A percentile compares a stretch with the other conserved stretches of the same genome.
Evolutionary conservation across 2,888 invertebrate genomes (phyloP).

Genomic region (Lithosia quadra): DNA sequence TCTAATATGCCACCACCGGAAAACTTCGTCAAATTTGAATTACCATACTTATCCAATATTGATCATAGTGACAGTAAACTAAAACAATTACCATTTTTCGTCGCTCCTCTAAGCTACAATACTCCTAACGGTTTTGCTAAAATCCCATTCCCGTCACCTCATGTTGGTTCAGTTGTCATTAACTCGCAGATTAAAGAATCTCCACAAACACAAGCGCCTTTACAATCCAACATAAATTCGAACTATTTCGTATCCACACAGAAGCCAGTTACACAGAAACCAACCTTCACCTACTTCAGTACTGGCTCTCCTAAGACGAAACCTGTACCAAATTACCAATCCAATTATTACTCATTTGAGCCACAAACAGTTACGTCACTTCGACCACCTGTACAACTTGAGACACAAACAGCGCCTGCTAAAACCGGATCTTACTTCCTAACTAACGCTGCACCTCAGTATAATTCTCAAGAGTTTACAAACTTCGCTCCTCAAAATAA

Average conservation of each 20-base stretch:
- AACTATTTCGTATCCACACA: constrained; percentile 59
- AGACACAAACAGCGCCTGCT: constrained; percentile 56
- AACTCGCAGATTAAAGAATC: constrained; percentile 82
- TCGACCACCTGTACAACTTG: constrained; percentile 61
- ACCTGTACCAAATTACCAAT: constrained; percentile 60
- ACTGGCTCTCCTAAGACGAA: constrained; percentile 75
- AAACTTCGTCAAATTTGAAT: constrained; percentile 92
- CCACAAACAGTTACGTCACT: constrained; percentile 76
- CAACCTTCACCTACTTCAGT: constrained; percentile 76
- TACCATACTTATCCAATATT: constrained; percentile 93
- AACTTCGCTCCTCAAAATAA: constrained; percentile 60
- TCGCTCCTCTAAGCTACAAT: constrained; percentile 94
- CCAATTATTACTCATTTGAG: constrained; percentile 79
- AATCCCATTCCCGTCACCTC: constrained; percentile 94
- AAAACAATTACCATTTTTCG: constrained; percentile 93
- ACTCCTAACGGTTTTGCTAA: constrained; percentile 95
- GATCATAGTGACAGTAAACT: constrained; percentile 91
- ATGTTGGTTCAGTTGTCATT: constrained; percentile 94
- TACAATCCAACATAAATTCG: constrained; percentile 35
- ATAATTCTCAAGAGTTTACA: constrained; percentile 62
- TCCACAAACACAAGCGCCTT: constrained; percentile 52
- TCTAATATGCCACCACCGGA: constrained; percentile 90
- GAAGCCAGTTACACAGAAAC: constrained; percentile 75
- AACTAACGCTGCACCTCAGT: constrained; percentile 63
- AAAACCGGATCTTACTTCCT: constrained; percentile 72